Evolutionary conservation across 2,888 invertebrate genomes (phyloP), one percentile per base, ranked within the genome.

Genomic region (Mimachlamys varia): DNA sequence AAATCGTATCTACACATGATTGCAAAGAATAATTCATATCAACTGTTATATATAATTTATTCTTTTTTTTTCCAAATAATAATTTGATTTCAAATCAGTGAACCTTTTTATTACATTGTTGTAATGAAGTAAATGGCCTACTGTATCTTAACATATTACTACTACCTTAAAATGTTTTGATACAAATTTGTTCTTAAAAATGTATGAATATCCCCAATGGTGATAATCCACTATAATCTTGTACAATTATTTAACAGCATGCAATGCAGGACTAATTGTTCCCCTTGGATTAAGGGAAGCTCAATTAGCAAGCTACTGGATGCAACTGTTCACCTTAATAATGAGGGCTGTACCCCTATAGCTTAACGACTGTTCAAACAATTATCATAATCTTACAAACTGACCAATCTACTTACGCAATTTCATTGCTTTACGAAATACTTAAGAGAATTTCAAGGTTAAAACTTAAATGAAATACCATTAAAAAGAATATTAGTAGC

Each of bases 321-420:
- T 76, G 12, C 76, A 76, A 76, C 33, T 22, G 27, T 76, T 76
- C 76, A 76, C 76, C 27, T 33, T 76, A 76, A 76, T 27, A 33
- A 76, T 76, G 76, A 33, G 76, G 76, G 76, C 76, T 33, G 33
- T 33, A 76, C 76, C 76, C 76, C 22, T 76, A 76, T 76, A 76
- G 33, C 76, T 33, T 76, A 76, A 15, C 5, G 33, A 76, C 27
- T 76, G 76, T 76, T 76, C 76, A 33, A 76, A 76, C 76, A 76
- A 76, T 76, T 76, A 27, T 33, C 76, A 27, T 76, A 33, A 76
- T 76, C 76, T 33, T 15, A 27, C 76, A 27, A 76, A 76, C 76
- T 76, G 76, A 76, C 76, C 76, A 76, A 76, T 76, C 76, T 76
- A 76, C 76, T 76, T 76, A 76, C 27, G 12, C 15, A 76, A 76